A percentile compares a stretch with the other conserved stretches of the same genome.
Conservation (phyloP, 2,888 invertebrate genomes). For the Rhagium mordax region DNA sequence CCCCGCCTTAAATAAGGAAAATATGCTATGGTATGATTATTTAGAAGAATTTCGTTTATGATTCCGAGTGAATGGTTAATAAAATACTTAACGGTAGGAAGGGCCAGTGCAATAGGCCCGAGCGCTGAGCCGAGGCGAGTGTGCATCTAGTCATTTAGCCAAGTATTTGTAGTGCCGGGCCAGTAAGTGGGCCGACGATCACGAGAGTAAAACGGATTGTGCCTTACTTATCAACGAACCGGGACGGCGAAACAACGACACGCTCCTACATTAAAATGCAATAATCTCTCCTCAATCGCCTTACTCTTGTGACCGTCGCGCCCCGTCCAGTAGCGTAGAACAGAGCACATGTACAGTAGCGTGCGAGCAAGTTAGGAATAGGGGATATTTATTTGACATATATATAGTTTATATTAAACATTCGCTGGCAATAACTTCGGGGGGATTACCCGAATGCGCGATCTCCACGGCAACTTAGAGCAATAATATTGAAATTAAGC, state of each 20-base stretch:
- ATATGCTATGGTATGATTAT: conserved; percentile 19
- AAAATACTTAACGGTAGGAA: conserved; percentile 11
- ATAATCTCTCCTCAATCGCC: not conserved
- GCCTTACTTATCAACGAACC: conserved; percentile 33
- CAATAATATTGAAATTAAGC: conserved; percentile 37
- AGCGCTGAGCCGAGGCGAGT: conserved; percentile 67
- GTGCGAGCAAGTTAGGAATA: conserved; percentile 60
- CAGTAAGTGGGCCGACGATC: conserved; percentile 48
- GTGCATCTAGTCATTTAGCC: conserved; percentile 69
- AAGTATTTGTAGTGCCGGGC: conserved; percentile 65
- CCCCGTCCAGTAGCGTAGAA: conserved; percentile 48
- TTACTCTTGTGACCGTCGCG: conserved; percentile 38
- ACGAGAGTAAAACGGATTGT: conserved; percentile 31
- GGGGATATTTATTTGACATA: conserved; percentile 66
- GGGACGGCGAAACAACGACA: conserved; percentile 39
- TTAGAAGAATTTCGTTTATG: conserved; percentile 30
- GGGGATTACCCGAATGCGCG: conserved; percentile 59
- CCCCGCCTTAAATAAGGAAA: not conserved
- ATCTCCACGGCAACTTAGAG: conserved; percentile 51
- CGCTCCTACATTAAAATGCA: no score
- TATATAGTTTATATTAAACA: conserved; percentile 68
- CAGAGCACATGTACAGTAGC: conserved; percentile 56
- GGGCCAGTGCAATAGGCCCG: conserved; percentile 67
- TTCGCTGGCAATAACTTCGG: conserved; percentile 68
- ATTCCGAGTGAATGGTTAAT: not conserved